Conservation (phyloP, 2,888 invertebrate genomes). For the Tetragonisca angustula region DNA sequence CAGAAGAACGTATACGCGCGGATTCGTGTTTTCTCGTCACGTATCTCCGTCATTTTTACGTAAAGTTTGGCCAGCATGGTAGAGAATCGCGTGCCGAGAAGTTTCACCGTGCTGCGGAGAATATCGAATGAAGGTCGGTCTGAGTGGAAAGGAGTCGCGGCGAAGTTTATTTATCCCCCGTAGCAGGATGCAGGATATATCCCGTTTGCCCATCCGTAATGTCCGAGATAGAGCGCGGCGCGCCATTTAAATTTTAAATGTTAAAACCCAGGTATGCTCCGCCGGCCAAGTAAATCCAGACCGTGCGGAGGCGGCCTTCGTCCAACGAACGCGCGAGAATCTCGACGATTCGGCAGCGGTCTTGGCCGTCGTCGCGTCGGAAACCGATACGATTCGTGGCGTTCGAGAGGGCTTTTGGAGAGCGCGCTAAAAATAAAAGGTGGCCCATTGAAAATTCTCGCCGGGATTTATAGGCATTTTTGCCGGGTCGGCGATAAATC, state of each 20-base stretch:
- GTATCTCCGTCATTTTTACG: slow-evolving; percentile 44
- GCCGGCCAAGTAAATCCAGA: slow-evolving; percentile 47
- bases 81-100: slow-evolving; percentile 37
- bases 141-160: slow-evolving; percentile 22
- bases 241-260: slow-evolving; percentile 69
- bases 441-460: slow-evolving; percentile 36
- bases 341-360: slow-evolving; percentile 35
- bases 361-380: not conserved
- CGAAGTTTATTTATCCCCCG: slow-evolving; percentile 60
- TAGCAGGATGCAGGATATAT: slow-evolving; percentile 43
- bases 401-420: slow-evolving; percentile 40
- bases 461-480: slow-evolving; percentile 52
- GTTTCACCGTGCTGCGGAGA: slow-evolving; percentile 56
- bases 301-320: slow-evolving; percentile 19
- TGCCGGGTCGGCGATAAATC: slow-evolving; percentile 27
- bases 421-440: slow-evolving; percentile 52
- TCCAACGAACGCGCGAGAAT: slow-evolving; percentile 24
- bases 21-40: slow-evolving; percentile 37
- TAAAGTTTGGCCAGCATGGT: slow-evolving; percentile 18
- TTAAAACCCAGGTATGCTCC: slow-evolving; percentile 49
- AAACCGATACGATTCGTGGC: slow-evolving; percentile 39
- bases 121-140: slow-evolving; percentile 60
- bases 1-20: not conserved
- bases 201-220: slow-evolving; percentile 42
- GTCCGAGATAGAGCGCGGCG: slow-evolving; percentile 37